A percentile compares a stretch with the other conserved stretches of the same genome.
Conservation (phyloP, 2,113 vertebrate species). For the Eonycteris spelaea region DNA sequence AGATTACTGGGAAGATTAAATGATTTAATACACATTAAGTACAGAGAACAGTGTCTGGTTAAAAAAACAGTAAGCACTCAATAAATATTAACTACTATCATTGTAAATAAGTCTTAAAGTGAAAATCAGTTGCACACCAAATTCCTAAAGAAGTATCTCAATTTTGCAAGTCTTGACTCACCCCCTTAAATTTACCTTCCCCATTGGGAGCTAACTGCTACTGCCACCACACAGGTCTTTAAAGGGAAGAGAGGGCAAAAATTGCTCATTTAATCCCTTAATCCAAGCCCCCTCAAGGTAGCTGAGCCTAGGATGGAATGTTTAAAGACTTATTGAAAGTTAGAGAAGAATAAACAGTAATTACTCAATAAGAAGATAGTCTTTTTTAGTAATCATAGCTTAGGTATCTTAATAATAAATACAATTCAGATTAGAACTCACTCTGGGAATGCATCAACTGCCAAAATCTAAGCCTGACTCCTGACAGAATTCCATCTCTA, state of each 20-base stretch:
- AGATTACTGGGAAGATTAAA: neutral
- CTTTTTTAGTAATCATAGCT: neutral
- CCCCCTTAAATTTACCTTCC: neutral
- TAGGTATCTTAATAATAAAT: neutral
- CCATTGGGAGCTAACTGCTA: neutral
- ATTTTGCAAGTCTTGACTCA: neutral
- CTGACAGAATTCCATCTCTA: neutral
- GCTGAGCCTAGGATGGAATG: neutral
- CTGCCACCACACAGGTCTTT: neutral
- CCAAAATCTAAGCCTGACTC: neutral
- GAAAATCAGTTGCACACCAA: neutral
- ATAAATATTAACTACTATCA: neutral
- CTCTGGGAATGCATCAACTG: neutral
- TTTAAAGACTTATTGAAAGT: neutral
- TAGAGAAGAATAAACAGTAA: neutral
- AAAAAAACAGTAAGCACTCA: neutral
- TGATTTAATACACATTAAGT: neutral
- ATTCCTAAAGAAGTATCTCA: neutral
- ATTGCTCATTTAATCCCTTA: neutral
- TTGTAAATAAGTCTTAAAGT: neutral
- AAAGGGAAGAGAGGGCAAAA: neutral
- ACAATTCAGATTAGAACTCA: neutral
- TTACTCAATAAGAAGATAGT: neutral
- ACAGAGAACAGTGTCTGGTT: neutral
- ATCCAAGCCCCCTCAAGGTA: neutral